Conservation (phyloP, 2,113 vertebrate genomes). For the Ranitomeya variabilis region DNA sequence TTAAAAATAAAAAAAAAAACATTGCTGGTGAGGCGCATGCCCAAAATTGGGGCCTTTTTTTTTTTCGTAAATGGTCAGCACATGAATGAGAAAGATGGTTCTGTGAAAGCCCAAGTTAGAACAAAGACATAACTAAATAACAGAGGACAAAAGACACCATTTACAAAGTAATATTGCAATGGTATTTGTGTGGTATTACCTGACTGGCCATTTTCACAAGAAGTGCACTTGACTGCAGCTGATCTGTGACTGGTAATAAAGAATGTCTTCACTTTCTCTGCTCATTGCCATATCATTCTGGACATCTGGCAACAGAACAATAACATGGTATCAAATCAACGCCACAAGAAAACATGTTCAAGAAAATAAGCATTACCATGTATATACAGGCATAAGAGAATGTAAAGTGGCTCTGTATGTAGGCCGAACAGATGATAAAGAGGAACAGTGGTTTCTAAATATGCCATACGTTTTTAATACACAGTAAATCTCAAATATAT, state of each 20-base stretch:
- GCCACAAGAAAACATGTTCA: neutral
- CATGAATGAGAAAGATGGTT: too few relatives aligned
- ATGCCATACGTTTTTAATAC: too few relatives aligned
- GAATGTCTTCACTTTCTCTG: constrained; percentile 72
- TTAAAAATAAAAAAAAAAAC: too few relatives aligned
- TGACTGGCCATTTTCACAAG: constrained; percentile 59
- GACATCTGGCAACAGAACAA: constrained; percentile 70
- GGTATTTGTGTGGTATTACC: neutral
- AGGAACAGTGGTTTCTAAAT: too few relatives aligned
- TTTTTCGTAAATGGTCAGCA: too few relatives aligned
- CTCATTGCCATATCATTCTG: constrained; percentile 72
- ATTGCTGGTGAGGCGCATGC: too few relatives aligned
- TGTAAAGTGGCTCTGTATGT: neutral
- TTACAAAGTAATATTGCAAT: neutral
- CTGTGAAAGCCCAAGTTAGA: neutral
- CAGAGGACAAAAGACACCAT: neutral
- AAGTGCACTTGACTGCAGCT: constrained; percentile 77
- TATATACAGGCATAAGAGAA: neutral
- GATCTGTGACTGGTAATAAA: constrained; percentile 71
- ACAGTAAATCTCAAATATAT: too few relatives aligned
- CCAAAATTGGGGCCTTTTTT: too few relatives aligned
- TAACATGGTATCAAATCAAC: fast-evolving
- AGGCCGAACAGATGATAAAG: too few relatives aligned
- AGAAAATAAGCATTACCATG: neutral
- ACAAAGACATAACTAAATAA: neutral